A percentile compares a stretch with the other conserved stretches of the same genome.
These are phyloP conservation scores for Luidia sarsii DNA, from an alignment of 53 echinoderm and acorn worm species.

Conservation along the genomic window DNA sequence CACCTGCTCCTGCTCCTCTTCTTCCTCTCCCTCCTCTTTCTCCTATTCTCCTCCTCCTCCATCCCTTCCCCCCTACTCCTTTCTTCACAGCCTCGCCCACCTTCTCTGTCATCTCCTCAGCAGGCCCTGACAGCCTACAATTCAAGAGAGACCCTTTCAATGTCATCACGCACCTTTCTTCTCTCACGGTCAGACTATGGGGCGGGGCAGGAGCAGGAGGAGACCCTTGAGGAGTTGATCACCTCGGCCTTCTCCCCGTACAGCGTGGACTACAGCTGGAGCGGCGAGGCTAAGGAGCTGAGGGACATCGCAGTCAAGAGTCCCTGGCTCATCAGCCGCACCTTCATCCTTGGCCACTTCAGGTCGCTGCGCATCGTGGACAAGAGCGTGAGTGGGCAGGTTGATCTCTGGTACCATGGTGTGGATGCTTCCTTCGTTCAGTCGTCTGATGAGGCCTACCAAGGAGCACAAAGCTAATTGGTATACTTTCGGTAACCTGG, in stretches of 20 bases:
- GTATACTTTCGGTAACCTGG: too few species aligned
- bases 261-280: conserved; percentile 96
- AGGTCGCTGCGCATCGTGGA: conserved; percentile 88
- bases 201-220: conserved; percentile 78
- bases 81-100: conserved; percentile 57
- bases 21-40: conserved; percentile 61
- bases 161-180: background rate
- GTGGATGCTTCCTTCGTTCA: background rate
- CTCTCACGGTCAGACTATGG: conserved; percentile 66
- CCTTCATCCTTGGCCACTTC: conserved; percentile 90
- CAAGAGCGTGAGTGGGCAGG: conserved; percentile 66
- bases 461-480: too few species aligned
- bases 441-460: too few species aligned
- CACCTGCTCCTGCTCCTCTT: conserved; percentile 38
- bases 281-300: conserved; percentile 83
- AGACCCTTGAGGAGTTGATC: conserved; percentile 83
- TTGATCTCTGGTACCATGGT: background rate
- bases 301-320: conserved; percentile 94
- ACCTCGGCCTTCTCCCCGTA: conserved; percentile 92
- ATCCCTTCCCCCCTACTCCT: conserved; percentile 67
- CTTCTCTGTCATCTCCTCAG: conserved; percentile 68
- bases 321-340: conserved; percentile 85
- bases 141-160: background rate
- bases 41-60: conserved; percentile 64
- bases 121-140: conserved; percentile 64